phyloP scores from a whole-genome alignment of 2,797 vertebrate genomes.

The Scolopax bukidnonensis region DNA sequence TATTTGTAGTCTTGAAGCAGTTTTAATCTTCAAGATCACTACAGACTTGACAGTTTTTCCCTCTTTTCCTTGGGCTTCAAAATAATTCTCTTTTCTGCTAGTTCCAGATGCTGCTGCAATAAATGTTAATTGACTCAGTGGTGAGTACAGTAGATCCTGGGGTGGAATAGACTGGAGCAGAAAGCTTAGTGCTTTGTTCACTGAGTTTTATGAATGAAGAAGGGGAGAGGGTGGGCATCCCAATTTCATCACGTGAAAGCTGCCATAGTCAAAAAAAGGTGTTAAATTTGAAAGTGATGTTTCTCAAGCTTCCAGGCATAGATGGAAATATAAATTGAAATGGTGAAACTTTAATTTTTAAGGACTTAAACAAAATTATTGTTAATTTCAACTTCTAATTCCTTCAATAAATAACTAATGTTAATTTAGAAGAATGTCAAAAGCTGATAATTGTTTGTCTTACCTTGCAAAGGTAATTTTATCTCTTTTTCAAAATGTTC shows the following conservation, averaged over 20 bases:
- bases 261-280: not conserved
- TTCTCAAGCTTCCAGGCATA: not conserved
- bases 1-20: constrained; percentile 60
- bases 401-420: not conserved
- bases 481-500: not conserved
- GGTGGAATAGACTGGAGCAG: not conserved
- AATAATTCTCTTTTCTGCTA: constrained; percentile 8
- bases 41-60: not conserved
- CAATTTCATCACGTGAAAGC: not conserved
- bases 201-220: not conserved
- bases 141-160: not conserved
- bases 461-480: not conserved
- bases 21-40: constrained; percentile 50
- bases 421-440: not conserved
- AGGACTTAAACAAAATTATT: not conserved
- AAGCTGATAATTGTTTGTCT: not conserved
- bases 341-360: not conserved
- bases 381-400: not conserved
- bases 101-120: not conserved
- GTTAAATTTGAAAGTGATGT: not conserved
- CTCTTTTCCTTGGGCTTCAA: not conserved
- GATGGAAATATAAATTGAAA: not conserved
- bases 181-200: not conserved
- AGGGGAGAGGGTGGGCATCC: not conserved
- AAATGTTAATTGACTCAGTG: not conserved